Evolutionary conservation across 2,888 invertebrate genomes (phyloP), one percentile per base, ranked within the genome.

Genomic region (Hecatera dysodea): DNA sequence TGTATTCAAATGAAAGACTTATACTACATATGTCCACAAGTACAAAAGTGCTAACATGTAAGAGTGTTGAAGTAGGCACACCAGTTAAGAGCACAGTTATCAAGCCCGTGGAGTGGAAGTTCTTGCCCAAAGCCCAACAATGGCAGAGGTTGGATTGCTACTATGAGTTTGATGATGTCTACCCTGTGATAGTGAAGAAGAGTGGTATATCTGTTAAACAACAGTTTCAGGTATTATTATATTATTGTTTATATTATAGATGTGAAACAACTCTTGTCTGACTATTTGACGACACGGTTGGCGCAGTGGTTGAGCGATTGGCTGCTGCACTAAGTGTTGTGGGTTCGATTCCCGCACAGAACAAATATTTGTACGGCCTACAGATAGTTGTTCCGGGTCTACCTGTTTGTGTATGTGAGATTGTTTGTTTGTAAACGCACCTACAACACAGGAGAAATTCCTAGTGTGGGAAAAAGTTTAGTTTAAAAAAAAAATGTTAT

Each of bases 121-220:
- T 98, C 89, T 95, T 97, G 82, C 94, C 97, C 0, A 97, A 97
- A 88, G 90, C 96, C 1, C 97, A 97, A 29, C 97, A 97, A 78
- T 99, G 98, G 98, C 97, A 97, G 82, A 96, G 97, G 80, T 91
- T 99, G 33, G 97, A 98, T 87, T 97, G 98, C 80, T 97, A 97
- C 84, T 97, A 98, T 88, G 97, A 98, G 84, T 96, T 98, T 89
- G 97, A 98, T 92, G 97, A 97, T 85, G 93, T 97, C 19, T 97
- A 98, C 89, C 97, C 98, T 64, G 97, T 98, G 29, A 93, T 97
- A 77, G 96, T 97, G 48, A 95, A 97, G 85, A 96, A 97, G 76
- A 95, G 94, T 92, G 96, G 97, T 56, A 97, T 97, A 83, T 96
- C 97, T 65, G 96, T 98, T 8, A 97, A 97, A 86, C 97, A 97